Evolutionary conservation across 2,113 vertebrate species (phyloP).

Genomic region (Tetrao urogallus): DNA sequence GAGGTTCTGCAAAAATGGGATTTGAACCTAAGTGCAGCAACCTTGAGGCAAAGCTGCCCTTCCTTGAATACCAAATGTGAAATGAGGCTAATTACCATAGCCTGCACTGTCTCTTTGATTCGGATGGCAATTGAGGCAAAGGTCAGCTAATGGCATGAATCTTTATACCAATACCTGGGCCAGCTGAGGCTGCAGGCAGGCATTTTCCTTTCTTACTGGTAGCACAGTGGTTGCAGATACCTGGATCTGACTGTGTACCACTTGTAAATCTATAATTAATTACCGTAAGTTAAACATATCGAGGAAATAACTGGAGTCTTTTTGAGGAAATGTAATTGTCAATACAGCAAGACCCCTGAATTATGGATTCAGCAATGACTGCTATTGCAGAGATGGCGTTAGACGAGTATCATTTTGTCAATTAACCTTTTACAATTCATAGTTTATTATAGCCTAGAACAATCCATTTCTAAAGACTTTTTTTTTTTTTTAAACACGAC

Average conservation of each 20-base stretch:
- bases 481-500: not conserved
- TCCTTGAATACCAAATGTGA: slow-evolving; percentile 29
- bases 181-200: not conserved
- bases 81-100: not conserved
- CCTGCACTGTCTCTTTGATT: accelerated
- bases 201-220: not conserved
- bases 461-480: slow-evolving; percentile 65
- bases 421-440: slow-evolving; percentile 78
- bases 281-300: slow-evolving; percentile 22
- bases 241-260: not conserved
- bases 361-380: slow-evolving; percentile 57
- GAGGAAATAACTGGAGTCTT: slow-evolving; percentile 34
- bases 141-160: not conserved
- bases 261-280: slow-evolving; percentile 53
- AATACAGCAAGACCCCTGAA: slow-evolving; percentile 58
- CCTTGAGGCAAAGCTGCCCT: slow-evolving; percentile 36
- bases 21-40: slow-evolving; percentile 1
- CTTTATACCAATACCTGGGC: not conserved
- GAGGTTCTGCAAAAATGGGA: slow-evolving; percentile 26
- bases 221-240: not conserved
- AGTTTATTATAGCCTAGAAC: slow-evolving; percentile 72
- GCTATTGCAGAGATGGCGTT: slow-evolving; percentile 34
- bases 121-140: accelerated
- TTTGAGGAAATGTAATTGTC: slow-evolving; percentile 55
- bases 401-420: slow-evolving; percentile 79